phyloP scores from a whole-genome alignment of 2,797 vertebrate species.

The Coccyzus lansbergi region DNA sequence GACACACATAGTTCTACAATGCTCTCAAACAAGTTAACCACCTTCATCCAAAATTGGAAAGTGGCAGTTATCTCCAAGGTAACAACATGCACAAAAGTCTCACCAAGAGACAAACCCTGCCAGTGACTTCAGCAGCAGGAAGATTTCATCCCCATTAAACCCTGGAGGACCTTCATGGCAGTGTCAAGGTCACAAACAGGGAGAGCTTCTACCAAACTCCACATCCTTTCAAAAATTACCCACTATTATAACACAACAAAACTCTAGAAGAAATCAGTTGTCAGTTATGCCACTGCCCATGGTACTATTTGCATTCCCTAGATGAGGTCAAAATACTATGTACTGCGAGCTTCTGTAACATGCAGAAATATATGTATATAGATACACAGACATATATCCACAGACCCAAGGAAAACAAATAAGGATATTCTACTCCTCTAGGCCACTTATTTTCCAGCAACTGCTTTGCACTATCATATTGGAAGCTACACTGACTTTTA shows the following conservation, averaged over 20 bases:
- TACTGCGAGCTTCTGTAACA: background rate
- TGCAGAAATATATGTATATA: background rate
- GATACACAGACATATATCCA: background rate
- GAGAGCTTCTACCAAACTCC: background rate
- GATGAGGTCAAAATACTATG: background rate
- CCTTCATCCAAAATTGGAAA: background rate
- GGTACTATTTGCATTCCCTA: background rate
- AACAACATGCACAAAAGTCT: background rate
- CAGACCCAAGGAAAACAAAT: background rate
- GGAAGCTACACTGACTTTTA: background rate
- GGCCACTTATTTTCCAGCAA: background rate
- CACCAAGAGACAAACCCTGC: background rate
- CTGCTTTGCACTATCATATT: background rate
- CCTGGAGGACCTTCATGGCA: background rate
- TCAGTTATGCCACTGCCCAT: background rate
- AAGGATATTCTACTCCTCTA: background rate
- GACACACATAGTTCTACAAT: background rate
- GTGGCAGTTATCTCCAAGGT: background rate
- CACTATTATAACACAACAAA: background rate
- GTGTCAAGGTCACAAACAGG: background rate
- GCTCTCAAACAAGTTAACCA: background rate
- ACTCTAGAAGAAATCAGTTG: background rate
- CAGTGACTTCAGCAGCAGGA: background rate
- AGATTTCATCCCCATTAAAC: background rate
- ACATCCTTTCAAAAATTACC: background rate